These are phyloP conservation scores for Lerema accius DNA, from an alignment of 1,140 invertebrate species.

Conservation along the genomic window DNA sequence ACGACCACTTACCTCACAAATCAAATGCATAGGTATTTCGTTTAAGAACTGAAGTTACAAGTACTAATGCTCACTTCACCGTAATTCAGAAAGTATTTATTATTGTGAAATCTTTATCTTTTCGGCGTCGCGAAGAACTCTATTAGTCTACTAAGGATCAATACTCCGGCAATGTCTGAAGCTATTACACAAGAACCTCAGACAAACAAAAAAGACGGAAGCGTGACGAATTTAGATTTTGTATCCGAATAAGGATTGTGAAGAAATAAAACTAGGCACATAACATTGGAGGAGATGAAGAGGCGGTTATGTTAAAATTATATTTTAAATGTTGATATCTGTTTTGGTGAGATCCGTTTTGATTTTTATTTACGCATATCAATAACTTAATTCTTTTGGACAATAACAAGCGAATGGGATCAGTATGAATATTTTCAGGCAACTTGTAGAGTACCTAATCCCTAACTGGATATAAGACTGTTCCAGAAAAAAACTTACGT, in stretches of 20 bases:
- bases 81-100: not conserved
- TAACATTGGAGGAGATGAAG: constrained; percentile 23
- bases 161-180: not conserved
- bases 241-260: not conserved
- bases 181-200: constrained; percentile 23
- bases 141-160: constrained; percentile 8
- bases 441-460: too few relatives aligned
- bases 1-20: too few relatives aligned
- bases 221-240: not conserved
- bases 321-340: constrained; percentile 35
- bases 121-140: not conserved
- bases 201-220: constrained; percentile 40
- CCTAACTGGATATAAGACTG: too few relatives aligned
- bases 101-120: not conserved
- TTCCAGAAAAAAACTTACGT: too few relatives aligned
- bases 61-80: too few relatives aligned
- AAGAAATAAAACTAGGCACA: not conserved
- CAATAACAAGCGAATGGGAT: too few relatives aligned
- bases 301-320: constrained; percentile 28
- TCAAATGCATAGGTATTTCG: too few relatives aligned
- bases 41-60: too few relatives aligned
- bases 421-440: too few relatives aligned
- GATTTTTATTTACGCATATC: too few relatives aligned
- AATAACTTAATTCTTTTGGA: too few relatives aligned
- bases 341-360: too few relatives aligned